A percentile compares a stretch with the other conserved stretches of the same genome.
Conservation (phyloP, 2,888 invertebrate species). For the Megalurothrips usitatus region DNA sequence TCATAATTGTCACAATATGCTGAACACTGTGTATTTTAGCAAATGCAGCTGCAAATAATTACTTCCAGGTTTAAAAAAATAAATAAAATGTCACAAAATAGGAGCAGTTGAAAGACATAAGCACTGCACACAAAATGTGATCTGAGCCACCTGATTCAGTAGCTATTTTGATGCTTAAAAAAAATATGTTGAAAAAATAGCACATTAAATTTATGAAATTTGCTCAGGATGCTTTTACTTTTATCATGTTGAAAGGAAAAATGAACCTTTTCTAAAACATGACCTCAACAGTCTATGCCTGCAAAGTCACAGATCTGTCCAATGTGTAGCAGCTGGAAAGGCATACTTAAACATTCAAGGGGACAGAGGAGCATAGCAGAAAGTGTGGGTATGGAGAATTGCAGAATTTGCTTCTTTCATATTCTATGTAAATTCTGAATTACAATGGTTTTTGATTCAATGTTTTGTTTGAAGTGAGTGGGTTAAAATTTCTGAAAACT, state of each 20-base stretch:
- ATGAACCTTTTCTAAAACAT: background rate
- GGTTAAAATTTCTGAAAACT: background rate
- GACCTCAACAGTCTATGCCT: background rate
- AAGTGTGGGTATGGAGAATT: too few species aligned
- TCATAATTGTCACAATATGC: too few species aligned
- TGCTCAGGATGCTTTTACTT: background rate
- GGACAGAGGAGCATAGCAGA: too few species aligned
- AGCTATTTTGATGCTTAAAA: background rate
- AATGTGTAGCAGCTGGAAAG: background rate
- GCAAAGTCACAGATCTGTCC: conserved; percentile 6
- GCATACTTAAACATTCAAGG: background rate
- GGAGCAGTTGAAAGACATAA: background rate
- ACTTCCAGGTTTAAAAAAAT: background rate
- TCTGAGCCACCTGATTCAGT: background rate
- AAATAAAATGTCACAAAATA: background rate
- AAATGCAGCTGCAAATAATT: too few species aligned
- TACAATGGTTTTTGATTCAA: too few species aligned
- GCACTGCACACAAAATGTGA: too few species aligned
- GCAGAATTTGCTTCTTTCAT: too few species aligned
- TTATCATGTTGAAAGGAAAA: background rate
- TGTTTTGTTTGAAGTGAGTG: background rate
- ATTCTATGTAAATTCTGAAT: too few species aligned
- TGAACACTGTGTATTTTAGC: too few species aligned
- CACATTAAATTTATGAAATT: background rate
- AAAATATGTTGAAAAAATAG: background rate